A percentile compares a stretch with the other conserved stretches of the same genome.
Evolutionary conservation across 2,113 vertebrate genomes (phyloP).

Genomic region (Lophotis ruficrista): DNA sequence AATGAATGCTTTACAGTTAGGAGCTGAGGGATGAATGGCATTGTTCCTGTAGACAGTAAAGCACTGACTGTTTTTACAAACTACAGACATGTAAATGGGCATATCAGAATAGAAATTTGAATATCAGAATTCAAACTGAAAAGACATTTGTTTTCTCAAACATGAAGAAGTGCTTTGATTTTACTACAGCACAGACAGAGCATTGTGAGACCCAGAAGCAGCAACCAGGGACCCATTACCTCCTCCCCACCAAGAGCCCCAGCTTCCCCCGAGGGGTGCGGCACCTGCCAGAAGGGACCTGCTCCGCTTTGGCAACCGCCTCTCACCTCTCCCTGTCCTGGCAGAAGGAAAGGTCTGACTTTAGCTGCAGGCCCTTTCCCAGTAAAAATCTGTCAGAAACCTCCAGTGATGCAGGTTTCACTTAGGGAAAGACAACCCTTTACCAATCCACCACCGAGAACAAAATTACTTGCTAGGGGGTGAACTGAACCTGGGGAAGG

Average conservation of each 20-base stretch:
- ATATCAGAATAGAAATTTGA: slow-evolving; percentile 3
- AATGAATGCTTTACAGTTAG: background rate
- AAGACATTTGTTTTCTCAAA: background rate
- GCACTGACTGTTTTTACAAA: background rate
- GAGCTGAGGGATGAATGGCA: background rate
- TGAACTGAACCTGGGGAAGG: background rate
- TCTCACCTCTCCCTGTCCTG: background rate
- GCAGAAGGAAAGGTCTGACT: background rate
- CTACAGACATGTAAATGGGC: background rate
- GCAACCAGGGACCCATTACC: background rate
- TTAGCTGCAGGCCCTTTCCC: background rate
- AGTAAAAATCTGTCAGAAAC: background rate
- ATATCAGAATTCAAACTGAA: slow-evolving; percentile 9
- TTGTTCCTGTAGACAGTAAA: background rate
- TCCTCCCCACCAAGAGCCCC: background rate
- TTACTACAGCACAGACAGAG: background rate
- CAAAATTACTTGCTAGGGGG: background rate
- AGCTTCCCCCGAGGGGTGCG: background rate
- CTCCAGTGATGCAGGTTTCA: background rate
- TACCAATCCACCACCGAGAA: background rate
- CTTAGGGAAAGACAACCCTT: background rate
- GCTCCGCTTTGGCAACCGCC: background rate
- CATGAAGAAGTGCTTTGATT: background rate
- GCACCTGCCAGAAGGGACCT: background rate
- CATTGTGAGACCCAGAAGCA: background rate